These are phyloP conservation scores for Crossaster papposus DNA, from an alignment of 53 echinoderm and acorn worm species.

Conservation along the genomic window DNA sequence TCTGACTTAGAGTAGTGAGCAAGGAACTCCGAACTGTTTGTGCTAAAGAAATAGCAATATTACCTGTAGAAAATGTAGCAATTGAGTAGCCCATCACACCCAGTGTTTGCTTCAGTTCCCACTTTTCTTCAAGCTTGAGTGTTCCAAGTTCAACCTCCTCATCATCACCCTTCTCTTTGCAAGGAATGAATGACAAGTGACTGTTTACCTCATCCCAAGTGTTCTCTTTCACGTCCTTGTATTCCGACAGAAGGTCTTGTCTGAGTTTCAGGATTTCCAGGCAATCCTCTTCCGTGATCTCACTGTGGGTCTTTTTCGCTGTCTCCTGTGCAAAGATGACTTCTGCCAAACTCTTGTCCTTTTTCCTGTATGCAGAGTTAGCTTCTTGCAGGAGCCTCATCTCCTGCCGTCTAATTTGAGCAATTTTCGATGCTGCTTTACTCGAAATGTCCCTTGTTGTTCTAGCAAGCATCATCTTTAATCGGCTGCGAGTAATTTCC, in stretches of 20 bases:
- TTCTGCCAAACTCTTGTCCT: slow-evolving; percentile 22
- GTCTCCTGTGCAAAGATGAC: neutral
- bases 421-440: slow-evolving; percentile 2
- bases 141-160: neutral
- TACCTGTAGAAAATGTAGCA: slow-evolving; percentile 4
- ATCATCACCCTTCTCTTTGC: neutral
- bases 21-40: too few species aligned
- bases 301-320: neutral
- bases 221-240: neutral
- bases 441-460: slow-evolving; percentile 1
- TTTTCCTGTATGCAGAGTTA: neutral
- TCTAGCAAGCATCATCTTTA: neutral
- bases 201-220: neutral
- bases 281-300: neutral
- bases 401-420: slow-evolving; percentile 15
- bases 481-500: neutral
- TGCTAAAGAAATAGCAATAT: neutral
- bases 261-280: slow-evolving; percentile 29
- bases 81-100: neutral
- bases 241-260: slow-evolving; percentile 1
- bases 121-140: slow-evolving; percentile 11
- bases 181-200: slow-evolving; percentile 9
- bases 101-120: neutral
- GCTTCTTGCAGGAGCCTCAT: slow-evolving; percentile 17
- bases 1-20: neutral